Conservation (phyloP, 2,888 invertebrate genomes). For the Lycophotia porphyrea region DNA sequence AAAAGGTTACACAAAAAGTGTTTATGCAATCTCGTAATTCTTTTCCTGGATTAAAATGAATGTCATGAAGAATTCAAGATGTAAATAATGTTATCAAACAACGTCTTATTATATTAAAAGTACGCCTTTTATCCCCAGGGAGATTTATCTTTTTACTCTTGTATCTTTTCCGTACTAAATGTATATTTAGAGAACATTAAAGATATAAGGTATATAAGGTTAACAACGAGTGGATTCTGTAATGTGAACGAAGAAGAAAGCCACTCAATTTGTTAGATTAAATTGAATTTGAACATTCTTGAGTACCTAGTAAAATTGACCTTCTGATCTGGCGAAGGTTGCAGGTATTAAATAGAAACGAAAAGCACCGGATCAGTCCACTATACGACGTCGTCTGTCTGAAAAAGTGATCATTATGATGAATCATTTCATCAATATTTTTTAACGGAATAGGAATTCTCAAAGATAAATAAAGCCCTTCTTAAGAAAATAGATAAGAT, state of each 20-base stretch:
- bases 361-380: neutral
- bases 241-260: neutral
- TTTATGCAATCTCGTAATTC: conserved; percentile 42
- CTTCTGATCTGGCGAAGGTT: neutral
- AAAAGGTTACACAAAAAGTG: conserved; percentile 18
- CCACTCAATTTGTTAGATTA: neutral
- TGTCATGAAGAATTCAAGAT: conserved; percentile 46
- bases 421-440: neutral
- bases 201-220: conserved; percentile 7
- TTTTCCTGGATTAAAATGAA: conserved; percentile 37
- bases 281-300: neutral
- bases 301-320: neutral
- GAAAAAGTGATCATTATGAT: neutral
- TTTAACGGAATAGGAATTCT: neutral
- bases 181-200: conserved; percentile 34
- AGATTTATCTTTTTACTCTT: conserved; percentile 35
- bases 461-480: neutral
- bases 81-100: conserved; percentile 46
- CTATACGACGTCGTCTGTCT: neutral
- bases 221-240: conserved; percentile 6
- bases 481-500: neutral
- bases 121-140: conserved; percentile 29
- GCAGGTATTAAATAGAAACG: neutral
- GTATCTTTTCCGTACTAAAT: conserved; percentile 30
- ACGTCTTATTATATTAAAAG: conserved; percentile 39